Base-by-base conservation (phyloP, 37 sponge, comb jelly and placozoan species). In the Oscarella lobularis region DNA sequence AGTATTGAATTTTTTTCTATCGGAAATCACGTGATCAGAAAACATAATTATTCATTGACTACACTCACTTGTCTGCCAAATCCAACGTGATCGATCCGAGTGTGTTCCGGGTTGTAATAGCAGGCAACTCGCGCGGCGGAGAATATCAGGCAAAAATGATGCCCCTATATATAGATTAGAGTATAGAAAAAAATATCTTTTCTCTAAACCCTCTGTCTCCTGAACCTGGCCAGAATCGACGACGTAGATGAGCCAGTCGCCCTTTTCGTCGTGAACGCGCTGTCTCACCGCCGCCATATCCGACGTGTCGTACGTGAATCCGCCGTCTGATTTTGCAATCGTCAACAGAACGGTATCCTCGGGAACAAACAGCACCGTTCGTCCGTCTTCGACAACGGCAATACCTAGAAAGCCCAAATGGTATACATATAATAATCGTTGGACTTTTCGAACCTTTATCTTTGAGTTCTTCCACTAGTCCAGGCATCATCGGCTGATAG, bases 201-300 rank as follows among this genome's bases (percentile, higher is more conserved):
- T 27, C 60, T 48, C n/a, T n/a, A n/a, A n/a, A n/a, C n/a, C n/a
- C n/a, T n/a, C n/a, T n/a, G n/a, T n/a, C n/a, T n/a, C n/a, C n/a
- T n/a, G n/a, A n/a, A n/a, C 78, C 84, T 98, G 99, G 14, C 99
- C 99, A 14, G 88, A 74, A 69, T 98, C 99, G 38, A 94, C 95
- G 0, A 98, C 95, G 55, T 98, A 98, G 33, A 98, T 86, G 37
- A 94, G 67, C 95, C 95, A 91, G 48, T 93, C 89, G 35, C 82
- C 91, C 60, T 88, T 90, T 82, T 90, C 89, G 20, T 81, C 89
- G 67, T 76, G 68, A 38, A 90, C 73, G 36, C 99, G 79, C 2
- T 98, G 95, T 27, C 76, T 66, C 4, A 98, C 73, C 36, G 99
- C 99, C 9, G 99, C 82, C 70, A 98, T 67, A 73, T 98, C 99